Evolutionary conservation across 1,140 invertebrate species (phyloP).

Genomic region (Fopius arisanus): DNA sequence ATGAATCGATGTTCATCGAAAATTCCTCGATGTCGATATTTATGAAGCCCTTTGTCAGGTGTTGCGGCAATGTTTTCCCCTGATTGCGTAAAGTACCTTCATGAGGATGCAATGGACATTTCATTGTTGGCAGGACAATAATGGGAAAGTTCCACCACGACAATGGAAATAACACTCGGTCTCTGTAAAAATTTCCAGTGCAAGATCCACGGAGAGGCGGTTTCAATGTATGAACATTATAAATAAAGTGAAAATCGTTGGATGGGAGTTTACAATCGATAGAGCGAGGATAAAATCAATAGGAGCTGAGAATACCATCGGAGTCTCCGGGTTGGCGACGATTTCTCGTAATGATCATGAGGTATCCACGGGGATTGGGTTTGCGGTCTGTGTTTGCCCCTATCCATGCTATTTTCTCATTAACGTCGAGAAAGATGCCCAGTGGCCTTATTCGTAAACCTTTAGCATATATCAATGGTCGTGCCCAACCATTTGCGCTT

Average conservation of each 20-base stretch:
- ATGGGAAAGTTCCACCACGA: slow-evolving; percentile 17
- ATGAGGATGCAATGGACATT: neutral
- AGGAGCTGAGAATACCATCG: neutral
- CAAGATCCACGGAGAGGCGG: neutral
- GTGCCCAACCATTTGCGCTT: slow-evolving; percentile 29
- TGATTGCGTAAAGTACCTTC: slow-evolving; percentile 7
- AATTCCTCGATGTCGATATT: too few relatives aligned
- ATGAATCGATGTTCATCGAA: too few relatives aligned
- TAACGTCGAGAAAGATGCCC: slow-evolving; percentile 30
- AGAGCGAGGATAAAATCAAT: neutral
- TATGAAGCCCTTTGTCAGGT: too few relatives aligned
- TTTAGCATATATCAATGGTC: slow-evolving; percentile 38
- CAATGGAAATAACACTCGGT: slow-evolving; percentile 1
- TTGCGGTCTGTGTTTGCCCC: neutral
- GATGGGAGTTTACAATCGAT: neutral
- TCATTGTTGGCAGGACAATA: slow-evolving; percentile 1
- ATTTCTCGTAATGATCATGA: slow-evolving; percentile 32
- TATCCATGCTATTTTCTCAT: slow-evolving; percentile 35
- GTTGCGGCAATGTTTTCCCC: neutral
- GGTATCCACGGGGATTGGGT: neutral
- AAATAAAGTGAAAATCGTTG: neutral
- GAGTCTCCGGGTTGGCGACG: slow-evolving; percentile 3
- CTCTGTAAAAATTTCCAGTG: neutral
- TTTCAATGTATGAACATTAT: neutral
- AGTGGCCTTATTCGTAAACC: slow-evolving; percentile 33